These are phyloP conservation scores for Gymnodraco acuticeps DNA, from an alignment of 2,797 vertebrate genomes.

Conservation along the genomic window DNA sequence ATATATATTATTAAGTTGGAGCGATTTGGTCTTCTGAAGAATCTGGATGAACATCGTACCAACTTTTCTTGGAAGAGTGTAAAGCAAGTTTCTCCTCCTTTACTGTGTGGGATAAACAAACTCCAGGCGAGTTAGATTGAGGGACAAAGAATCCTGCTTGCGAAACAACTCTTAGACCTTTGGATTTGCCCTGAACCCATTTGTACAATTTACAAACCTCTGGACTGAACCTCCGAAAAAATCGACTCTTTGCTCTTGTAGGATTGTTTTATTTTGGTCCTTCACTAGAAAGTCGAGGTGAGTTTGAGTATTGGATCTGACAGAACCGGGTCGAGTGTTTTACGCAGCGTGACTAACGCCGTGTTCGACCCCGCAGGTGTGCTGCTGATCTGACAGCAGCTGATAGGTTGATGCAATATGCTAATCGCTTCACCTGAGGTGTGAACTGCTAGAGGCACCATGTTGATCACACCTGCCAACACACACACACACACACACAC, in stretches of 20 bases:
- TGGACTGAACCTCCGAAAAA: neutral
- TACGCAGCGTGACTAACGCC: conserved; percentile 33
- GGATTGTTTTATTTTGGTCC: neutral
- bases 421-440: conserved; percentile 68
- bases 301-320: conserved; percentile 41
- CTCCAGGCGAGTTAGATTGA: neutral
- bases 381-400: conserved; percentile 42
- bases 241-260: neutral
- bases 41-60: no score
- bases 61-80: neutral
- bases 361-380: conserved; percentile 50
- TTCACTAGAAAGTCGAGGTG: neutral
- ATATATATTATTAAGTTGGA: neutral
- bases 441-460: conserved; percentile 45
- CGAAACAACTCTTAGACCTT: conserved; percentile 16
- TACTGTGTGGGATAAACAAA: conserved; percentile 2
- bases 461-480: conserved; percentile 43
- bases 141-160: conserved; percentile 5
- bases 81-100: neutral
- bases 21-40: neutral
- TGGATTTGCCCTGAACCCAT: neutral
- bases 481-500: conserved; percentile 29
- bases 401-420: conserved; percentile 67
- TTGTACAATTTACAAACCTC: neutral
- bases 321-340: conserved; percentile 55